Base-by-base conservation (phyloP, 2,113 vertebrate genomes). In the Engraulis encrasicolus region DNA sequence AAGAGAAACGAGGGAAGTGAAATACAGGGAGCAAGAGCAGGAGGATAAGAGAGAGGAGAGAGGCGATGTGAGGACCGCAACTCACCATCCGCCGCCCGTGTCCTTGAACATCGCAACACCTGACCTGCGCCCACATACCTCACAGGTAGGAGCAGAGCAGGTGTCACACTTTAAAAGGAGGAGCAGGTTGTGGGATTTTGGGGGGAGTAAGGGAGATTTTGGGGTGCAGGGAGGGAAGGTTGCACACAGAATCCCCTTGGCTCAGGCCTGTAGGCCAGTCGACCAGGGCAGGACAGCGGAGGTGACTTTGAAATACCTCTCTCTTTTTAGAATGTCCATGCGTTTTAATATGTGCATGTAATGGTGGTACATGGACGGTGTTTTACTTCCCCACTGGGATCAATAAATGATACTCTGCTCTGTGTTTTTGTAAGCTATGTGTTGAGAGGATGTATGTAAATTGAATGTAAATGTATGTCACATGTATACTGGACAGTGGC, bases 91-190 rank as follows among this genome's bases (percentile, higher is more conserved):
- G 87, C 86, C 2, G 89, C 66, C 66, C 90, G 91, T 92, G 90
- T 93, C 93, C 92, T 91, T 71, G 90, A 94, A 93, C 93, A 95
- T 94, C 93, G 92, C 93, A 92, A 95, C 91, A 93, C 93, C 90
- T 90, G 92, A 93, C 93, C 90, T 90, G 92, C 94, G 92, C 90
- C 93, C 92, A 17, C 66, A 74, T 93, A 92, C 86, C 87, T 93
- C 90, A 94, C 87, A 91, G 88, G 90, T 90, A 90, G 34, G 81
- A 84, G 80, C 54, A 86, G 81, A 84, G 80, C 54, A 86, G 83
- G 81, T 85, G 20, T 81, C 52, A 92, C 84, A 92, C 88, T 92
- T 91, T 81, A 88, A 89, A 37, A 79, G 48, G 38, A 38, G 74
- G 18, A 27, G 52, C 50, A 40, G 88, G 89, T 87, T 85, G 79